Evolutionary conservation across 2,797 vertebrate genomes (phyloP).

Genomic region (Hybognathus amarus): DNA sequence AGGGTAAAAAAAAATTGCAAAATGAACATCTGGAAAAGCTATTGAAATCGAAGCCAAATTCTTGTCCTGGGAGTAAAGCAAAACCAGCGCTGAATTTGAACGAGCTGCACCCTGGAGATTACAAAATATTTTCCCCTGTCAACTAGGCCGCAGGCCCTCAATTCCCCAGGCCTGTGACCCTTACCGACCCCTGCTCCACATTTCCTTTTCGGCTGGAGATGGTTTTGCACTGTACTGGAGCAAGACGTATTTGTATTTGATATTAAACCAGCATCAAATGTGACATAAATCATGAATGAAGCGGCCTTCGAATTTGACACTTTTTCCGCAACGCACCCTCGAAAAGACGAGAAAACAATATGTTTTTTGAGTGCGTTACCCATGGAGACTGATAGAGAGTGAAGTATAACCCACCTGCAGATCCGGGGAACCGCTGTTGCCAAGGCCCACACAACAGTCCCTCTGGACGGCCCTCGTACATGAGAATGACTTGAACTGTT

Average conservation of each 20-base stretch:
- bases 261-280: constrained; percentile 73
- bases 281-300: constrained; percentile 70
- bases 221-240: constrained; percentile 66
- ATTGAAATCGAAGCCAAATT: constrained; percentile 76
- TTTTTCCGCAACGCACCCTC: constrained; percentile 56
- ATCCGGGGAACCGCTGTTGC: constrained; percentile 56
- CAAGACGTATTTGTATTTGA: constrained; percentile 74
- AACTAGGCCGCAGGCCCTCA: constrained; percentile 66
- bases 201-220: constrained; percentile 65
- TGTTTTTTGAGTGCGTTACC: constrained; percentile 60
- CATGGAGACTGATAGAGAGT: constrained; percentile 56
- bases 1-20: constrained; percentile 63
- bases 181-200: constrained; percentile 61
- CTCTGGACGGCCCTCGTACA: constrained; percentile 61
- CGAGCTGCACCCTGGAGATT: constrained; percentile 76
- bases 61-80: constrained; percentile 79
- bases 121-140: constrained; percentile 78
- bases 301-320: constrained; percentile 57
- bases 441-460: constrained; percentile 63
- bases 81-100: constrained; percentile 76
- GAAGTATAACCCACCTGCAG: constrained; percentile 74
- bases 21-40: constrained; percentile 81
- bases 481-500: constrained; percentile 70
- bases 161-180: constrained; percentile 67
- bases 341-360: constrained; percentile 70